These are phyloP conservation scores for Calycopis cecrops DNA, from an alignment of 1,140 invertebrate genomes.

Conservation along the genomic window DNA sequence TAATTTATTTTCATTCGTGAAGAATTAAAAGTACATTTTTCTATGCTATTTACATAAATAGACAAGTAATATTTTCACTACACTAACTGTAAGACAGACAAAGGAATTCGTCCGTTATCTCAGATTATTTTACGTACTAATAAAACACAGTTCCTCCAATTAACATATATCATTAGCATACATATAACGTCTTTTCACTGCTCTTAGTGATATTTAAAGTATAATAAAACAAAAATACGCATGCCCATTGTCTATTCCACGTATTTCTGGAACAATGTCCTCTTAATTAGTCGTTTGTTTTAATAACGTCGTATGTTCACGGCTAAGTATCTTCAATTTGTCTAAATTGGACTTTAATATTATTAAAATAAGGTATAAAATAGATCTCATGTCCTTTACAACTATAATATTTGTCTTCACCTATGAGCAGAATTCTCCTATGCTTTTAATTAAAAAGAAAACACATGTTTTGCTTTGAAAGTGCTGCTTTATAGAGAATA, in stretches of 20 bases:
- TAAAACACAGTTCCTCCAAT: too few relatives aligned
- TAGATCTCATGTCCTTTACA: neutral
- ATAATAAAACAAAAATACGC: neutral
- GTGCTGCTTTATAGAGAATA: conserved; percentile 13
- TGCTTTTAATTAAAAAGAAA: conserved; percentile 11
- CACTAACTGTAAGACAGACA: too few relatives aligned
- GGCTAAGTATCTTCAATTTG: neutral
- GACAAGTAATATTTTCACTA: too few relatives aligned
- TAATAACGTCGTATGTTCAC: conserved; percentile 15
- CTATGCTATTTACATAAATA: too few relatives aligned
- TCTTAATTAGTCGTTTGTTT: conserved; percentile 16
- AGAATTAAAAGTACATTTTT: too few relatives aligned
- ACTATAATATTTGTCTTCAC: conserved; percentile 10
- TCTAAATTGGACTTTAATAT: conserved; percentile 1
- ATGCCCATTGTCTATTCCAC: conserved; percentile 7
- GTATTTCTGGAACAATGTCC: conserved; percentile 17
- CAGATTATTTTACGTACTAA: too few relatives aligned
- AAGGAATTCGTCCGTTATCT: too few relatives aligned
- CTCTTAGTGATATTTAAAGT: neutral
- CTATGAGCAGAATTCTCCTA: neutral
- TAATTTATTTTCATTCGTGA: too few relatives aligned
- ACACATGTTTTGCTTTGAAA: conserved; percentile 10
- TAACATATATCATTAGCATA: too few relatives aligned
- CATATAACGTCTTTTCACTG: neutral
- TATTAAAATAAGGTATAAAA: neutral